phyloP scores from a whole-genome alignment of 2,797 vertebrate species.

The Myotis vivesi region DNA sequence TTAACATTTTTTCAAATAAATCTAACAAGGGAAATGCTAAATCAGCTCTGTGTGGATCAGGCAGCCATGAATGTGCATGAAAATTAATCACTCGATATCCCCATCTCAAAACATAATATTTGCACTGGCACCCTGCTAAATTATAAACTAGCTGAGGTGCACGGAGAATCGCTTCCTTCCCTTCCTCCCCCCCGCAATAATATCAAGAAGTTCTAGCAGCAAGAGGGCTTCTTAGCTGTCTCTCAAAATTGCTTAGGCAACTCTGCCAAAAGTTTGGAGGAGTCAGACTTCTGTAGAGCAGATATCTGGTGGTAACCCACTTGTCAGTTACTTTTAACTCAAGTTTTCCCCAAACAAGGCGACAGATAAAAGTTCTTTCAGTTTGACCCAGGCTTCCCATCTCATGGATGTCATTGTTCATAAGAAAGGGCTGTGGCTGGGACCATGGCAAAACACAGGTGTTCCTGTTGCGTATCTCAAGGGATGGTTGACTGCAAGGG shows the following conservation, averaged over 20 bases:
- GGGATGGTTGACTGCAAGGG: background rate
- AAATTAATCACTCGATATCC: background rate
- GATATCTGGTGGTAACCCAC: background rate
- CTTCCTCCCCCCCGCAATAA: background rate
- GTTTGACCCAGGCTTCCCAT: background rate
- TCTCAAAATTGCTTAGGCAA: background rate
- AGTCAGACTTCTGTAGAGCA: background rate
- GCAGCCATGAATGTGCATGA: background rate
- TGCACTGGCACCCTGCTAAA: background rate
- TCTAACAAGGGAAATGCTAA: conserved; percentile 35
- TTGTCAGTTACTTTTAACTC: background rate
- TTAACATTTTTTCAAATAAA: conserved; percentile 49
- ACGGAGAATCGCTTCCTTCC: background rate
- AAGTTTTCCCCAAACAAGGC: background rate
- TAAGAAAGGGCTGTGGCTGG: background rate
- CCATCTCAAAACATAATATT: background rate
- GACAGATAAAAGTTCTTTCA: background rate
- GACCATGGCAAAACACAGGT: background rate
- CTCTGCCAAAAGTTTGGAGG: background rate
- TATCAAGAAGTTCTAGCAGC: background rate
- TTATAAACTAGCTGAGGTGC: background rate
- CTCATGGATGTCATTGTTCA: background rate
- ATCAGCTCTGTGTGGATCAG: background rate
- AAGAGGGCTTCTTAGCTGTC: background rate
- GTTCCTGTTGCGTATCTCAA: background rate